Base-by-base conservation (phyloP, 2,113 vertebrate species). In the Drymodes brunneopygia region DNA sequence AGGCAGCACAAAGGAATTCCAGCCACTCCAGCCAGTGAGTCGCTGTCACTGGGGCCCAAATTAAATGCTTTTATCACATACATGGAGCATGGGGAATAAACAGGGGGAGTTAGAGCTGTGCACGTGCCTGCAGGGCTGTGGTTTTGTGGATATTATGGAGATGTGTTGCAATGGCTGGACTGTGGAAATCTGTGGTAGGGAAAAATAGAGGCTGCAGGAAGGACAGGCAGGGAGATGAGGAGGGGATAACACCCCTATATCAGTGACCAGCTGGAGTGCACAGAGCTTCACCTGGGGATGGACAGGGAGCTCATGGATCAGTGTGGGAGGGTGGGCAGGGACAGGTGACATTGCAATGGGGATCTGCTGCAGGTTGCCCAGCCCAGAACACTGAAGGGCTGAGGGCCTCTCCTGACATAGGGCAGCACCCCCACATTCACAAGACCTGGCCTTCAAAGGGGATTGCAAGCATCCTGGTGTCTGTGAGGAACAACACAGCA, bases 11-110 rank as follows among this genome's bases (percentile, higher is more conserved):
- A 10, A 74, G n/a, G 28, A n/a, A 47, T 23, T 61, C 17, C 70
- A 75, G n/a, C 13, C n/a, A 47, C 17, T 74, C 20, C 20, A 53
- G 28, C 5, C 33, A n/a, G 33, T 7, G 38, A 66, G 23, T 15
- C 1, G 0, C 3, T 11, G 29, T 10, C 45, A 21, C 0, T 36
- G 5, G 45, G 6, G 6, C 10, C 12, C 28, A 45, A 3, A 28
- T 51, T 11, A 27, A 50, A 17, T 11, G 15, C 2, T 4, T 38
- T 23, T 51, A 9, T 58, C 45, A 29, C 45, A 29, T 12, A 7
- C 15, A 29, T 16, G 38, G 36, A 58, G 28, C 22, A 29, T 9
- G 28, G 45, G 28, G 13, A 38, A 24, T 10, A 29, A 45, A 38
- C 28, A 64, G 42, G 48, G 11, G 13, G 16, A 35, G 42, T 35